phyloP scores from a whole-genome alignment of 2,797 vertebrate species.

The Trichosurus vulpecula region DNA sequence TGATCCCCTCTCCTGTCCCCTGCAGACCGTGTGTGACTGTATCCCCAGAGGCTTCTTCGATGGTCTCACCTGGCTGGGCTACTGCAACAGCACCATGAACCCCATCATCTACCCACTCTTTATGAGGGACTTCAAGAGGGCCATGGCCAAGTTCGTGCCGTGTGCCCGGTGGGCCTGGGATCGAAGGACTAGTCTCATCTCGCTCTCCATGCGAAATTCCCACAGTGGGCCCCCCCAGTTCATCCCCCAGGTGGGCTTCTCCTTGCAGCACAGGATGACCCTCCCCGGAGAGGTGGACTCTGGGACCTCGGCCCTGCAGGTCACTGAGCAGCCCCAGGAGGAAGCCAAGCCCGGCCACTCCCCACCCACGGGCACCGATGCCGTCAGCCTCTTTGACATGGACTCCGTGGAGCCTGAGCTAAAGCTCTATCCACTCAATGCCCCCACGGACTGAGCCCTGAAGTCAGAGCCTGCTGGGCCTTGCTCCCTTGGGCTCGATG shows the following conservation, averaged over 20 bases:
- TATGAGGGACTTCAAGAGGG: conserved; percentile 98
- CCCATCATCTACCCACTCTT: conserved; percentile 99
- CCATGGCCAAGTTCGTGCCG: conserved; percentile 92
- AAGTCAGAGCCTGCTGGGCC: not conserved
- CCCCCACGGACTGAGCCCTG: conserved; percentile 83
- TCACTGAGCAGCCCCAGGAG: conserved; percentile 74
- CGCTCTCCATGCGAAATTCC: conserved; percentile 95
- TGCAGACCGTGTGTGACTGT: conserved; percentile 94
- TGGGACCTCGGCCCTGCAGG: conserved; percentile 79
- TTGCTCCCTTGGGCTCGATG: not conserved
- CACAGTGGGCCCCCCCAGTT: conserved; percentile 84
- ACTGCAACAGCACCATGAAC: conserved; percentile 99
- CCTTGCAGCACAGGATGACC: conserved; percentile 82
- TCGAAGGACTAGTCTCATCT: conserved; percentile 87
- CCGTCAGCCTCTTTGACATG: conserved; percentile 85
- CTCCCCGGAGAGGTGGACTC: conserved; percentile 87
- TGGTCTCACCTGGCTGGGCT: conserved; percentile 96
- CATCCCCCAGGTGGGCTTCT: conserved; percentile 74
- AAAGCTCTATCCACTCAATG: conserved; percentile 86
- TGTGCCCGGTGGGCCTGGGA: conserved; percentile 86
- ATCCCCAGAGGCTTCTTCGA: conserved; percentile 92
- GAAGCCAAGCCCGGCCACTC: conserved; percentile 39
- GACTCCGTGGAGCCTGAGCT: conserved; percentile 82
- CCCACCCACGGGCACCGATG: conserved; percentile 78
- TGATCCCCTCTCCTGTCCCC: not conserved